Conservation (phyloP, 2,113 vertebrate species). For the Colaptes auratus region DNA sequence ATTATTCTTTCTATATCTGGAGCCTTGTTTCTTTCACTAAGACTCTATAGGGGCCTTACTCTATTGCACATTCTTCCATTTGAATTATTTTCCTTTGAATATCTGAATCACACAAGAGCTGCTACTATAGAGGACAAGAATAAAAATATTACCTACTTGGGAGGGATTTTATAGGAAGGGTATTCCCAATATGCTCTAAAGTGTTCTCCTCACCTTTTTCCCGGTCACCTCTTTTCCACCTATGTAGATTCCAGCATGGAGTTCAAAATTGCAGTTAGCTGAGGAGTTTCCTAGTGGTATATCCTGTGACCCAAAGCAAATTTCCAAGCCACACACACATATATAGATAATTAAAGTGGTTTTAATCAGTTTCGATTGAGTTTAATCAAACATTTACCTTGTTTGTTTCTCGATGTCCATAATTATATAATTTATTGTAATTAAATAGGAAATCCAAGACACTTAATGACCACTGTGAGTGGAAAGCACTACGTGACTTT, state of each 20-base stretch:
- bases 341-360: background rate
- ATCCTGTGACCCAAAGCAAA: background rate
- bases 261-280: background rate
- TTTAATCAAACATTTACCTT: background rate
- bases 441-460: background rate
- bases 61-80: background rate
- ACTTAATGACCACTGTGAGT: background rate
- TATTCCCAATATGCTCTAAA: background rate
- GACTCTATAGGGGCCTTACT: background rate
- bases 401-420: background rate
- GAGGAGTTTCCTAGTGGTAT: background rate
- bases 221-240: background rate
- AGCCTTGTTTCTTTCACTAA: background rate
- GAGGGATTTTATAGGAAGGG: background rate
- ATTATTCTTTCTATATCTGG: background rate
- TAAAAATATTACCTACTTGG: background rate
- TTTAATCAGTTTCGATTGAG: background rate
- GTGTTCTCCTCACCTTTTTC: background rate
- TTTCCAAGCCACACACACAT: background rate
- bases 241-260: background rate
- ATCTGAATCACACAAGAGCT: background rate
- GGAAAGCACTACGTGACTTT: background rate
- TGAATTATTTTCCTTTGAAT: background rate
- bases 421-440: background rate
- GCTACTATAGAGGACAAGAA: background rate